These are phyloP conservation scores for Melanchra persicariae DNA, from an alignment of 2,888 invertebrate species.

Conservation along the genomic window DNA sequence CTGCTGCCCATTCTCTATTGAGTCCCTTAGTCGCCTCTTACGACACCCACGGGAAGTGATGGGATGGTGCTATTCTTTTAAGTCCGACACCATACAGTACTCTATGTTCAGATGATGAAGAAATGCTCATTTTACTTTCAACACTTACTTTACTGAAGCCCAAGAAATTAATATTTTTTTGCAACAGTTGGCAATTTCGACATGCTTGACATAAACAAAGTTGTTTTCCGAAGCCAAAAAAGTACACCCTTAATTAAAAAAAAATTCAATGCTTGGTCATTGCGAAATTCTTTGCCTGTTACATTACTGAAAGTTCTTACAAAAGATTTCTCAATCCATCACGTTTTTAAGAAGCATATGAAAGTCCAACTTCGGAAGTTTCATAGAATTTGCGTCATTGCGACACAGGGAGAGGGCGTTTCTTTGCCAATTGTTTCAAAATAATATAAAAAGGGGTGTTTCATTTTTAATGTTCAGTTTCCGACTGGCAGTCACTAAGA, in stretches of 20 bases:
- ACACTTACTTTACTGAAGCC: neutral
- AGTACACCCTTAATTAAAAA: neutral
- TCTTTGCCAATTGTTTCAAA: neutral
- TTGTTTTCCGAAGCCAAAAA: neutral
- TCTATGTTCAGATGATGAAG: no score
- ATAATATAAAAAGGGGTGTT: neutral
- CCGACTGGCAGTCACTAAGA: neutral
- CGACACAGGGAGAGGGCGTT: neutral
- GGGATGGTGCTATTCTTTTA: no score
- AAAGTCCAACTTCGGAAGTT: conserved; percentile 7
- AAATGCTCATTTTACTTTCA: no score
- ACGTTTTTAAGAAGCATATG: conserved; percentile 31
- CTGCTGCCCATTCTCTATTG: no score
- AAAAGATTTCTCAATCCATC: neutral
- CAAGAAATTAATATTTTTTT: neutral
- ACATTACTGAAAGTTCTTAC: neutral
- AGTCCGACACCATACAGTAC: no score
- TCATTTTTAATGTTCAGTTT: neutral
- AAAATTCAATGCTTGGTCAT: neutral
- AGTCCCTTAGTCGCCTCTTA: no score
- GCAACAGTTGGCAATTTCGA: neutral
- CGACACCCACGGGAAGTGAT: no score
- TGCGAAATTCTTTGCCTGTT: neutral
- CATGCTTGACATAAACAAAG: neutral
- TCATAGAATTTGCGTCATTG: neutral